A percentile compares a stretch with the other conserved stretches of the same genome.
phyloP scores from a whole-genome alignment of 2,888 invertebrate genomes.

The Tuberolachnus salignus region DNA sequence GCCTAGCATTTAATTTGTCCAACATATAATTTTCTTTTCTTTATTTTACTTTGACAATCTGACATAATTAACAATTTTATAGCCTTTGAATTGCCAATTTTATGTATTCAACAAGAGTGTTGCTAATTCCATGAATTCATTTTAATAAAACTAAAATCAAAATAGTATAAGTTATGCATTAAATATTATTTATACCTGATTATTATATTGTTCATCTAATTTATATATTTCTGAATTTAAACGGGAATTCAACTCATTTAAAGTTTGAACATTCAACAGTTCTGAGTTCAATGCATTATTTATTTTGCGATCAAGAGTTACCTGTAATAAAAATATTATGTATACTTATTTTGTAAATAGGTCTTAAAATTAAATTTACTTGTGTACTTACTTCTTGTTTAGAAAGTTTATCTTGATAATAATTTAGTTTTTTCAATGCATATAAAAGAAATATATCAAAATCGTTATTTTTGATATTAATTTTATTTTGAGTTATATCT shows the following conservation, averaged over 20 bases:
- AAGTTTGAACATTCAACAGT: constrained; percentile 38
- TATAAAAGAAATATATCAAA: constrained; percentile 47
- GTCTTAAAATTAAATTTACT: background rate
- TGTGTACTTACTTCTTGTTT: constrained; percentile 35
- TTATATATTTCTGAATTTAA: constrained; percentile 45
- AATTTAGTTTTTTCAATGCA: constrained; percentile 48
- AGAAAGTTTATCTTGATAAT: constrained; percentile 40
- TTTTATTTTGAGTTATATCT: constrained; percentile 47
- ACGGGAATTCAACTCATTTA: constrained; percentile 40
- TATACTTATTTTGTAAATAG: background rate
- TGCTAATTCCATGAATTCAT: no score
- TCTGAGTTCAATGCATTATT: constrained; percentile 41
- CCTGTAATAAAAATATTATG: constrained; percentile 7
- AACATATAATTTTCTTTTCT: no score
- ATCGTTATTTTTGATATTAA: constrained; percentile 33
- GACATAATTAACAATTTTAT: no score
- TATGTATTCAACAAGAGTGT: no score
- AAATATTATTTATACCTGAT: constrained; percentile 21
- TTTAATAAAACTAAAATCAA: background rate
- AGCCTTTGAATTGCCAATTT: no score
- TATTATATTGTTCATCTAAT: constrained; percentile 40
- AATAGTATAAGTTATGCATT: background rate
- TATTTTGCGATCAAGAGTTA: constrained; percentile 38
- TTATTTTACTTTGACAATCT: no score
- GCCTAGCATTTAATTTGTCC: no score